Conservation (phyloP, 2,113 vertebrate species). For the Hemibates koningsi region DNA sequence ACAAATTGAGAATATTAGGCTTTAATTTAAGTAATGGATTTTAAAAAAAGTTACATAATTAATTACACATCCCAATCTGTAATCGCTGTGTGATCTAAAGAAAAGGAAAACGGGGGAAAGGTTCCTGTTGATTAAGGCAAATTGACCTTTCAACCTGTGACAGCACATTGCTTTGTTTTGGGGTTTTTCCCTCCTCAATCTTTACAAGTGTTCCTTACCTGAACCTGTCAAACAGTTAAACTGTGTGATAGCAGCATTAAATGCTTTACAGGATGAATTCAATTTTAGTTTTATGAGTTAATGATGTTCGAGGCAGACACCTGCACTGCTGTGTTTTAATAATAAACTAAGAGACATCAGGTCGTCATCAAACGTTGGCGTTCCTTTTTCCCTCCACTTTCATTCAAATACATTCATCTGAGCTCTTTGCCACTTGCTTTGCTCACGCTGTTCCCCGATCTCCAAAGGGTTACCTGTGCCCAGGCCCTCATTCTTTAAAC, state of each 20-base stretch:
- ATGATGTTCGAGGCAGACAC: neutral
- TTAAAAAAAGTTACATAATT: neutral
- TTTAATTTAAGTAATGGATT: neutral
- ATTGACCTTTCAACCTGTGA: slow-evolving; percentile 1
- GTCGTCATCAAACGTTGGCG: neutral
- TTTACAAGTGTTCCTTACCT: neutral
- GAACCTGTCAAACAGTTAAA: neutral
- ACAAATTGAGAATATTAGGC: neutral
- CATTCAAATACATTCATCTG: neutral
- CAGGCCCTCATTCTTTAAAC: neutral
- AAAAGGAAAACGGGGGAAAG: neutral
- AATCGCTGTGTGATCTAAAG: neutral
- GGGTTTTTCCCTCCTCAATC: accelerated
- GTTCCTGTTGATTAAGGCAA: neutral
- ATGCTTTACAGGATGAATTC: neutral
- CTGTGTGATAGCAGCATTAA: neutral
- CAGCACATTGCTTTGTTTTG: neutral
- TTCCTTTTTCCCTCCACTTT: neutral
- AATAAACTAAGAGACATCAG: neutral
- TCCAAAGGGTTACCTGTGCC: neutral
- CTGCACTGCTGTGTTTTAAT: neutral
- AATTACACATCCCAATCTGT: neutral
- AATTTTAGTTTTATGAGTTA: neutral
- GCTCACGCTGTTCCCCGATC: neutral
- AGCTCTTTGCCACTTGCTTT: neutral